Base-by-base conservation (phyloP, 2,113 vertebrate genomes). In the Semicossyphus pulcher region DNA sequence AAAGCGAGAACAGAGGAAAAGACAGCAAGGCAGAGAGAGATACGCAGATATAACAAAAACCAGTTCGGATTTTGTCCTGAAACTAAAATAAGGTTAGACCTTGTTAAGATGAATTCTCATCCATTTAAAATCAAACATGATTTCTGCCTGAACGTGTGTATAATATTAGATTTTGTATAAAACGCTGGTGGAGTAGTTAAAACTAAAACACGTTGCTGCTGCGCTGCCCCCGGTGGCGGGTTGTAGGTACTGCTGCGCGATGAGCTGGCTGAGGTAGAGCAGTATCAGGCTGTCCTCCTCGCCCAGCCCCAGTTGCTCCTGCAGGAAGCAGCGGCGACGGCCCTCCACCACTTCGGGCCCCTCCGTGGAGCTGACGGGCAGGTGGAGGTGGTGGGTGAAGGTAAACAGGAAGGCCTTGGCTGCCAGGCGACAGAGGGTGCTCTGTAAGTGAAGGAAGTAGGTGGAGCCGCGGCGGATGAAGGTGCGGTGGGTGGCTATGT, bases 331-430 rank as follows among this genome's bases (percentile, higher is more conserved):
- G 94, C 69, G 0, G 84, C 86, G 41, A 79, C 94, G 62, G 42
- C 65, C 80, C 82, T 89, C 85, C 25, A 89, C 86, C 0, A 47
- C 83, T 48, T 83, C 77, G 0, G 65, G 59, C n/a, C 93, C 92
- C 0, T 94, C 86, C 1, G 94, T 93, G 51, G 92, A 80, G 0
- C 86, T 93, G 72, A 97, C 92, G 8, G 97, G 96, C 69, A 99
- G 92, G 88, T 99, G 98, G 78, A 98, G 91, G 79, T 98, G 96
- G 57, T 98, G 97, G 82, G 97, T 99, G 89, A 99, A 99, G 47
- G 97, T 92, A 21, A 95, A 95, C 61, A 99, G 95, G 91, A 99
- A 98, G 53, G 97, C 97, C 90, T 95, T 96, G 32, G 97, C 94
- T 0, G 93, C 95, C 14, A 99, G 94, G 85, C 94, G 94, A 51